Evolutionary conservation across 2,797 vertebrate species (phyloP), one percentile per base, ranked within the genome.

Genomic region (Xenops minutus): DNA sequence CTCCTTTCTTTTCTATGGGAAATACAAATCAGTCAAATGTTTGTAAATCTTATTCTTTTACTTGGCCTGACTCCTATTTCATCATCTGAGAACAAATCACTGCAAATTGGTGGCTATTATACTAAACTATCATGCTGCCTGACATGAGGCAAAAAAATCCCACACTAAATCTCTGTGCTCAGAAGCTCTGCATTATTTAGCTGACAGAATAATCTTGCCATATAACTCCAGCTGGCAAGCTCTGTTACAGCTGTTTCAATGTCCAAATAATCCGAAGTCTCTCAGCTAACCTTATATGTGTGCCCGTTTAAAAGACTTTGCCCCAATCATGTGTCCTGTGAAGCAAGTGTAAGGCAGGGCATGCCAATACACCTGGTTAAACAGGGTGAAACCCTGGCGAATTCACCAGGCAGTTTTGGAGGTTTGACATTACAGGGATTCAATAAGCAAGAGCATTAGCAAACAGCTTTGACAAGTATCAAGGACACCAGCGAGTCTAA

Each of bases 241-340:
- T n/a, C 43, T 51, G 24, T 51, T 52, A 66, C 27, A 82, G 68
- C 62, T 36, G 34, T 49, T 61, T 55, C 64, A 51, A 3, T 4
- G 21, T 41, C 30, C 74, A 68, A 24, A 89, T 30, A 58, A 71
- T 5, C 48, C 44, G n/a, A 41, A 49, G 6, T 9, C 39, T 74
- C 56, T 26, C 44, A 27, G 29, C 24, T 67, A 34, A 19, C 55
- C 16, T 69, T 32, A 14, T 6, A 2, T 8, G 26, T 5, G 16
- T 17, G 20, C 44, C 18, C 15, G 16, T 91, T 79, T 64, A 22
- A 66, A 49, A 88, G 72, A 64, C 10, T 51, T 69, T 24, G 9
- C 18, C 26, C 30, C 14, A 37, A 16, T 16, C 23, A 21, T 1
- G 2, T 0, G 0, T 32, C 36, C 44, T 46, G 12, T n/a, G 59